phyloP scores from a whole-genome alignment of 2,888 invertebrate species.

The Drosophila tripunctata region DNA sequence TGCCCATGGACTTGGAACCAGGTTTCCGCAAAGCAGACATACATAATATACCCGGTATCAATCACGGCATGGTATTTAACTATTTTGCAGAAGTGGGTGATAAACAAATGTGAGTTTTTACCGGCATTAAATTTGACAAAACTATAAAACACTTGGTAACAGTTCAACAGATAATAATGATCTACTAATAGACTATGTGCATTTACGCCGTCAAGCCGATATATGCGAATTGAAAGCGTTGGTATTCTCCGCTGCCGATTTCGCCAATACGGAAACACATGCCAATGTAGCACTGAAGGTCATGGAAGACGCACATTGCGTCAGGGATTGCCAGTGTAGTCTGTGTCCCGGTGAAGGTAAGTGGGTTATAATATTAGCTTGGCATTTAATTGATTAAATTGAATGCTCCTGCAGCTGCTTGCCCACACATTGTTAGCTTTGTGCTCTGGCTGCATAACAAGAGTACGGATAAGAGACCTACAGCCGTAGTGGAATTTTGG shows the following conservation, averaged over 20 bases:
- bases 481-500: constrained; percentile 79
- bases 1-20: constrained; percentile 80
- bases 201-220: constrained; percentile 70
- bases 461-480: constrained; percentile 62
- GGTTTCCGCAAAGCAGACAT: constrained; percentile 82
- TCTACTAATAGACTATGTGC: constrained; percentile 81
- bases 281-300: constrained; percentile 74
- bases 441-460: constrained; percentile 82
- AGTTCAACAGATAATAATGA: constrained; percentile 64
- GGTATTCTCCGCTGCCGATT: constrained; percentile 73
- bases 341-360: constrained; percentile 69
- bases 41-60: constrained; percentile 77
- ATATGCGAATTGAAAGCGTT: constrained; percentile 75
- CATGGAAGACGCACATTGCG: constrained; percentile 59
- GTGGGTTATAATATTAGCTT: neutral
- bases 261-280: constrained; percentile 67
- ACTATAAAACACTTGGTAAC: neutral
- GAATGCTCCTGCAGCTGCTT: constrained; percentile 58
- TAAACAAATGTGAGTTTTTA: constrained; percentile 46
- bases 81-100: constrained; percentile 61
- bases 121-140: neutral
- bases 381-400: neutral
- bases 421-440: constrained; percentile 80
- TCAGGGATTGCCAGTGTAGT: constrained; percentile 74
- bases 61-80: constrained; percentile 80